Conservation (phyloP, 2,797 vertebrate species). For the Tokudaia tokunoshimensis region DNA sequence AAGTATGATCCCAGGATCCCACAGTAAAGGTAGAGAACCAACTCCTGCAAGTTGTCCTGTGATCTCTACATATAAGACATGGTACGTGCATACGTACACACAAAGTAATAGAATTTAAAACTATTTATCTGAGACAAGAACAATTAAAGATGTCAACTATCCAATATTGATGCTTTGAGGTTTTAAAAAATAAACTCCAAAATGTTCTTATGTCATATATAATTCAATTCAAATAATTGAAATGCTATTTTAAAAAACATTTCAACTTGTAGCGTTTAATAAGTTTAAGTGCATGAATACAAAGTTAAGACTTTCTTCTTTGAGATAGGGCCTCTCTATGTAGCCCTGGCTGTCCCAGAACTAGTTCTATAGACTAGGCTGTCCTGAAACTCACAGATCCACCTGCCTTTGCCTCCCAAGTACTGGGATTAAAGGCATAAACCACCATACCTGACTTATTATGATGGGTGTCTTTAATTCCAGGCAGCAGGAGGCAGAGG, state of each 20-base stretch:
- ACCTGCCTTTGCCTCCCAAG: background rate
- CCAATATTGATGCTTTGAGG: background rate
- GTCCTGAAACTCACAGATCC: background rate
- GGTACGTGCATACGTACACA: background rate
- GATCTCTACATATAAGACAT: background rate
- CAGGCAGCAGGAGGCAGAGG: background rate
- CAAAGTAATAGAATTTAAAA: slow-evolving; percentile 31
- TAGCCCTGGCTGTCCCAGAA: background rate
- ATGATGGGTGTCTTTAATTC: background rate
- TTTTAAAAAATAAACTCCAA: slow-evolving; percentile 37
- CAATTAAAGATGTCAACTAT: slow-evolving; percentile 37
- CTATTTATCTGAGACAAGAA: slow-evolving; percentile 57
- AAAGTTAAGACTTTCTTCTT: slow-evolving; percentile 9
- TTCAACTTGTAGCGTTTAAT: background rate
- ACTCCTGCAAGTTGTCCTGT: background rate
- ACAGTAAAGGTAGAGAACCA: background rate
- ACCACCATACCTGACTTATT: background rate
- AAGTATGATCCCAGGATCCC: background rate
- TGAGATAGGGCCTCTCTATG: background rate
- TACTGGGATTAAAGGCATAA: background rate
- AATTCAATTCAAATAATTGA: no score
- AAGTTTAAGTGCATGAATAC: slow-evolving; percentile 25
- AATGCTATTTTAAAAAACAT: slow-evolving; percentile 49
- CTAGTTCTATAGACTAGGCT: background rate
- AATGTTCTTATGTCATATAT: background rate